Base-by-base conservation (phyloP, 1,140 invertebrate genomes). In the Mactra quadrangularis region DNA sequence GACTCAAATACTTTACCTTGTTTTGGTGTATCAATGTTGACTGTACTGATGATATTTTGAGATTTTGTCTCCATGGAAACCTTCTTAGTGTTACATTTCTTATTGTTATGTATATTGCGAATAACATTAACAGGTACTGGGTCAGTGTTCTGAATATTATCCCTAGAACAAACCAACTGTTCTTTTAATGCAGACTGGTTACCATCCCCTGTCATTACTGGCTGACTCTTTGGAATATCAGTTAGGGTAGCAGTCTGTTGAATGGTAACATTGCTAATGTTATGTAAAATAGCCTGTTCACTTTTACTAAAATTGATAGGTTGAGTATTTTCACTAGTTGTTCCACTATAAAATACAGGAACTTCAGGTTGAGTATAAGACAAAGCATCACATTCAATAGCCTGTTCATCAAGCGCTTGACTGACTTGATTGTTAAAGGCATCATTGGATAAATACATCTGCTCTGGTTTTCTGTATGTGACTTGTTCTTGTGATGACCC, bases 281-380 rank as follows among this genome's bases (percentile, higher is more conserved):
- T 68, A 11, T 68, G 64, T 17, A 68, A 47, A 47, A 68, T 41
- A 27, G 47, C 64, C 4, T 31, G 38, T n/a, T 50, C 27, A n/a
- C 29, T 68, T 68, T 68, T 68, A 52, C 29, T 35, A 68, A 47
- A 68, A 50, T 68, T 68, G 64, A 68, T 41, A 47, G 64, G 64
- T 50, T 68, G 64, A 4, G 47, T 7, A 25, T 50, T 68, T 68
- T 68, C 64, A n/a, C 19, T 41, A 29, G 64, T 68, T 1, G 62
- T 47, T n/a, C n/a, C n/a, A 13, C 45, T 68, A 25, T 52, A 50
- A n/a, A 38, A 52, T 13, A 50, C 45, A 47, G 45, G 25, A 29
- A 47, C 64, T 19, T 68, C n/a, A 3, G 38, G 27, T 68, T 25
- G 13, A 22, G 27, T 29, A 27, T 68, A 17, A 50, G 38, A 7